Evolutionary conservation across 2,113 vertebrate genomes (phyloP), one percentile per base, ranked within the genome.

Genomic region (Indicator indicator): DNA sequence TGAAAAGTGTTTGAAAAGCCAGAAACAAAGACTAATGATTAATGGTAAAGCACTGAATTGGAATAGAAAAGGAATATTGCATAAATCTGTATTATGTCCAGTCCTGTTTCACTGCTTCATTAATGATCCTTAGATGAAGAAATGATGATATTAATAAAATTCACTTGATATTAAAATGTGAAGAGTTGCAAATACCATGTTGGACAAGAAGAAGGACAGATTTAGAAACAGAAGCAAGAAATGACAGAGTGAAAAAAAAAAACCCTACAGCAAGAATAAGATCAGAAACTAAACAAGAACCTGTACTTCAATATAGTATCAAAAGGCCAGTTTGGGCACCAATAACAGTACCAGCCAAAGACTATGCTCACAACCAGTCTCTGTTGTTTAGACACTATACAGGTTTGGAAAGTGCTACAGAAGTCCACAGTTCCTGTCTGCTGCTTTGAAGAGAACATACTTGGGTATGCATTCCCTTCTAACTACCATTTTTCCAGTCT

Each of bases 101-200:
- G 72, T 67, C 67, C n/a, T 88, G 48, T 72, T 95, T 84, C 71
- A 82, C 6, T 73, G 65, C 81, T 88, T 88, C 46, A 74, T 90
- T 92, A 96, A 95, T 69, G n/a, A 82, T 74, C 83, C 88, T 73
- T 68, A 63, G 87, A 85, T 14, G 42, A 44, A 44, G 42, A 91
- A 86, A 86, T 40, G 0, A 65, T 65, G 36, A 68, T 88, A 62
- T 59, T 58, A 92, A 79, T 19, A n/a, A 63, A 67, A 91, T 76
- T 54, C 16, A 63, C 1, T 90, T 86, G 6, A 65, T 79, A 88
- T 33, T 65, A 86, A 94, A 90, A 80, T 58, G 30, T 44, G 69
- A 92, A 65, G 78, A 82, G 52, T 6, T 78, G 63, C 30, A 90
- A 96, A 88, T 69, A 82, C 26, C 40, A 48, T 1, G 0, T 2